These are phyloP conservation scores for Macquaria ambigua DNA, from an alignment of 2,113 vertebrate species.

Conservation along the genomic window DNA sequence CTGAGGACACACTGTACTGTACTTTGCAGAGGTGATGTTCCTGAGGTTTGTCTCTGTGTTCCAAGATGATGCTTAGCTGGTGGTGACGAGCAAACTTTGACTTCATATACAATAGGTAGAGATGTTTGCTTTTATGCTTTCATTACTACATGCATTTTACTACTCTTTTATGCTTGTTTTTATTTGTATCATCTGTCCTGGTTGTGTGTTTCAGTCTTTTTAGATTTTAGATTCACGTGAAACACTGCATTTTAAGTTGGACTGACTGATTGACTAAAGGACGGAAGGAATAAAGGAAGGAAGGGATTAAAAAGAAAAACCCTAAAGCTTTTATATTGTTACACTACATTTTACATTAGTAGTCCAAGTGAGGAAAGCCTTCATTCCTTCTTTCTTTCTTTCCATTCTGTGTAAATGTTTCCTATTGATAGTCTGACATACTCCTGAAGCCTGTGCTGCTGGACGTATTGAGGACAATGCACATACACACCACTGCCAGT, in stretches of 20 bases:
- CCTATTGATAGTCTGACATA: background rate
- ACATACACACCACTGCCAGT: background rate
- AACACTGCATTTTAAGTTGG: background rate
- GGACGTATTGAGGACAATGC: background rate
- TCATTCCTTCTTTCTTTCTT: background rate
- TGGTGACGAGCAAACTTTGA: conserved; percentile 1
- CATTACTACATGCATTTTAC: background rate
- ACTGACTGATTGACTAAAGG: background rate
- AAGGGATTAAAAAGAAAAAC: background rate
- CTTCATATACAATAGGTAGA: background rate
- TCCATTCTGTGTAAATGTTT: background rate
- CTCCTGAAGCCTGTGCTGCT: background rate
- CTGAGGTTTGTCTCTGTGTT: conserved; percentile 25
- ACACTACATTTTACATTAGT: background rate
- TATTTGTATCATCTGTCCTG: background rate
- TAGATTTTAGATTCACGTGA: background rate
- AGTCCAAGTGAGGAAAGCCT: background rate
- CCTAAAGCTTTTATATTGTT: conserved; percentile 4
- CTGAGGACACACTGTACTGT: conserved; percentile 57
- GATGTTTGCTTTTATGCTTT: conserved; percentile 4
- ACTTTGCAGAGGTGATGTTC: conserved; percentile 32
- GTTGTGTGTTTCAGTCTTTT: conserved; percentile 6
- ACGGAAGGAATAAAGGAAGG: background rate
- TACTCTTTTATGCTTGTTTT: background rate
- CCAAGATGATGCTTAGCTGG: background rate